Evolutionary conservation across 2,888 invertebrate species (phyloP).

Genomic region (Lycaena phlaeas): DNA sequence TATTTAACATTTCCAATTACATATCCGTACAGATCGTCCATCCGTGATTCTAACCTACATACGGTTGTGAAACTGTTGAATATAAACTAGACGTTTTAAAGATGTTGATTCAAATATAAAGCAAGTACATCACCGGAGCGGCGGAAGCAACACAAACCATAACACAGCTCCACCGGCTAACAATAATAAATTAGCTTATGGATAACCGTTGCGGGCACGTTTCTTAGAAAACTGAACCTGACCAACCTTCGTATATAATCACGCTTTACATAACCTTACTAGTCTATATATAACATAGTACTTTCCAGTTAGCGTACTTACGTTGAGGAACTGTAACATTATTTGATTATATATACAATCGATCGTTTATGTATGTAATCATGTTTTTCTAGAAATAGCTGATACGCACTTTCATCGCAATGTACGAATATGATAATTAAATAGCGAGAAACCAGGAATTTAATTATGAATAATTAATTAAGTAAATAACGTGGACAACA

Average conservation of each 20-base stretch:
- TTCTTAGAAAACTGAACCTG: conserved; percentile 3
- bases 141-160: conserved; percentile 60
- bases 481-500: too few relatives aligned
- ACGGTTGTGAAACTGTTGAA: not conserved
- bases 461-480: too few relatives aligned
- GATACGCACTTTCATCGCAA: too few relatives aligned
- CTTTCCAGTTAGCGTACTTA: conserved; percentile 2
- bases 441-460: too few relatives aligned
- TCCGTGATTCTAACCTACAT: not conserved
- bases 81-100: not conserved
- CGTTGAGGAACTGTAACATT: conserved; percentile 2
- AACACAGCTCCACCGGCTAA: conserved; percentile 11
- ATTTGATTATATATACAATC: conserved; percentile 4
- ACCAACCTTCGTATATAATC: not conserved
- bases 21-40: too few relatives aligned
- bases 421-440: too few relatives aligned
- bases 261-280: not conserved
- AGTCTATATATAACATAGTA: not conserved
- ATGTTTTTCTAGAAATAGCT: not conserved
- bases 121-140: conserved; percentile 19
- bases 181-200: conserved; percentile 54
- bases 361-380: not conserved
- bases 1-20: too few relatives aligned
- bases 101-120: not conserved
- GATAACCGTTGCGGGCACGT: conserved; percentile 11